Base-by-base conservation (phyloP, 2,797 vertebrate species). In the Pipistrellus pygmaeus region DNA sequence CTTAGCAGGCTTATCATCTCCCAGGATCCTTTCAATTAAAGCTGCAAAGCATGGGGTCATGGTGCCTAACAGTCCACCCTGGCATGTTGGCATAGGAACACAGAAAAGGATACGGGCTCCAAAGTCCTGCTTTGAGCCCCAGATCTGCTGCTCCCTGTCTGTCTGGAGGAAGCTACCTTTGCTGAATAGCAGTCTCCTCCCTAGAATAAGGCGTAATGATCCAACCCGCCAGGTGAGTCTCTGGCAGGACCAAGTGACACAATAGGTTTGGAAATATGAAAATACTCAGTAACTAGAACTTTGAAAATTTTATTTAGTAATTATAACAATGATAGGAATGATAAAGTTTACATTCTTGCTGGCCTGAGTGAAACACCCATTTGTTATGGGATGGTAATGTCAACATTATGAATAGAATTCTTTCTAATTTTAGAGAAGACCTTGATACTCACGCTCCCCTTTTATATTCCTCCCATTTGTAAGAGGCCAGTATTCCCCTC, bases 1-100 rank as follows among this genome's bases (percentile, higher is more conserved):
- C 85, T 85, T 55, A 68, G 69, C 7, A 15, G 66, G 83, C 15
- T 78, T 72, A 73, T 81, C 69, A 93, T 83, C 72, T 95, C 30
- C n/a, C 0, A 0, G 35, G 41, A 55, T 88, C 60, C 23, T 60
- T 94, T 60, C 62, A 94, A 51, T 88, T 86, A 83, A 85, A 90
- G 60, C 44, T 48, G n/a, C 62, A 51, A 77, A 88, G 60, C 51
- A 32, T 8, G 48, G 32, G 32, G 1, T 12, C 68, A 25, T 0
- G 11, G 51, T 20, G 23, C 44, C 57, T 60, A 81, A 3, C 25
- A 77, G 35, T 35, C 27, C 30, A 69, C 76, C 38, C 80, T 44
- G 2, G 53, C 27, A 51, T 32, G 3, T 18, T 17, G 3, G 8
- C 2, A 27, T 21, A 55, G 57, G 72, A 80, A 83, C 12, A 32